Base-by-base conservation (phyloP, 2,797 vertebrate species). In the Todus mexicanus region DNA sequence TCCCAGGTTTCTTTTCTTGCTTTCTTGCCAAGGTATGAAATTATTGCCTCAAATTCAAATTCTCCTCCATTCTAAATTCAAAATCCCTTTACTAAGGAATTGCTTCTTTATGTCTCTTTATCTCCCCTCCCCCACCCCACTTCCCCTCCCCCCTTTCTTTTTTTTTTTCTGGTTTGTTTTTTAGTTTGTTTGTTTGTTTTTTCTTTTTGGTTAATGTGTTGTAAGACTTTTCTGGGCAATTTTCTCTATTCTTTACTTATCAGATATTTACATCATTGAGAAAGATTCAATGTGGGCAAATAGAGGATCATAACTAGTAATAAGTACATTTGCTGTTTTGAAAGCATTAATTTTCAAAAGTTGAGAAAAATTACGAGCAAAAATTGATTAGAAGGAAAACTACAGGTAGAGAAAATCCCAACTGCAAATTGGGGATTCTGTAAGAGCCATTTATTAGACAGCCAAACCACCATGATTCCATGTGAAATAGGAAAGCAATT, bases 301-400 rank as follows among this genome's bases (percentile, higher is more conserved):
- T 57, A 87, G 83, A 84, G 79, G 23, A 75, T 37, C 3, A 5
- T 63, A 89, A 88, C 69, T 54, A 40, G 37, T 59, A 93, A 69
- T 75, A 90, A 88, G 66, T 75, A 43, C 9, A 56, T 73, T 86
- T 88, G n/a, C 66, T 81, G 31, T 40, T 70, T 80, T 83, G 51
- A 84, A 84, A 86, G 29, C 51, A 66, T 38, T 88, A 45, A 86
- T 96, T 94, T 93, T 61, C 63, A 51, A 5, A 92, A 86, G 63
- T 31, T 76, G 66, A 65, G 43, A 51, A 78, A 90, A 84, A 88
- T 73, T 78, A 60, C 79, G 87, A 83, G 73, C 53, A 83, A 80
- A n/a, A 94, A 73, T 57, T 95, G 79, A 91, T 96, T 91, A 83
- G 57, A 65, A 63, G 53, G 73, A 63, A 65, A 93, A 66, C 18